Percentiles rank a stretch among this genome's conserved stretches.
Conservation (phyloP, 1,140 invertebrate genomes). For the Eupristina koningsbergeri region DNA sequence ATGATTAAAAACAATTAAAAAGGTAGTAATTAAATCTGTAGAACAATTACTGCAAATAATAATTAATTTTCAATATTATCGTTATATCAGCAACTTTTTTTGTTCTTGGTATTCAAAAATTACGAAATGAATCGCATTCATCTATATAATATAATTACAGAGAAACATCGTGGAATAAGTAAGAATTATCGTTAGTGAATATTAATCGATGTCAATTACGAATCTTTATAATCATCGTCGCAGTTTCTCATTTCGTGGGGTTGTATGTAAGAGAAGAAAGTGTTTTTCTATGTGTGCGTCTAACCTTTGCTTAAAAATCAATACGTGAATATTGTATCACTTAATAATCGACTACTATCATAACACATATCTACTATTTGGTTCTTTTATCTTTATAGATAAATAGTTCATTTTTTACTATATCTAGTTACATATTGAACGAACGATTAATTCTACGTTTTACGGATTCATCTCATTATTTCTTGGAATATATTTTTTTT, state of each 20-base stretch:
- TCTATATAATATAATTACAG: not conserved
- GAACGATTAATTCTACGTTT: too few relatives aligned
- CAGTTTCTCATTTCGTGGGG: not conserved
- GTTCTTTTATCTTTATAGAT: too few relatives aligned
- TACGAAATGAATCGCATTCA: not conserved
- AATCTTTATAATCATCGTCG: slow-evolving; percentile 25
- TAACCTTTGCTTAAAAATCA: slow-evolving; percentile 29
- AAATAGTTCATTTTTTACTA: too few relatives aligned
- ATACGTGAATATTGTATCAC: not conserved
- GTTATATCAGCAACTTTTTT: not conserved
- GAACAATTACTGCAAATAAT: too few relatives aligned
- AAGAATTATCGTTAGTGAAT: slow-evolving; percentile 19
- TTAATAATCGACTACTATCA: not conserved
- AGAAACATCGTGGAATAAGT: not conserved
- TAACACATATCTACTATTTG: not conserved
- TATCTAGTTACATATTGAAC: too few relatives aligned
- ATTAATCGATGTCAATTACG: slow-evolving; percentile 36
- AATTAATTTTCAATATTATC: not conserved
- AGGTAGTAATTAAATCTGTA: too few relatives aligned
- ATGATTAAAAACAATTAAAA: not conserved
- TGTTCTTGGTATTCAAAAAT: not conserved
- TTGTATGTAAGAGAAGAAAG: not conserved
- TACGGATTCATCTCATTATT: too few relatives aligned
- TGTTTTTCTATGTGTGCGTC: not conserved
- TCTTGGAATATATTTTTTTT: too few relatives aligned